phyloP scores from a whole-genome alignment of 2,797 vertebrate genomes.

The Sebastes taczanowskii region DNA sequence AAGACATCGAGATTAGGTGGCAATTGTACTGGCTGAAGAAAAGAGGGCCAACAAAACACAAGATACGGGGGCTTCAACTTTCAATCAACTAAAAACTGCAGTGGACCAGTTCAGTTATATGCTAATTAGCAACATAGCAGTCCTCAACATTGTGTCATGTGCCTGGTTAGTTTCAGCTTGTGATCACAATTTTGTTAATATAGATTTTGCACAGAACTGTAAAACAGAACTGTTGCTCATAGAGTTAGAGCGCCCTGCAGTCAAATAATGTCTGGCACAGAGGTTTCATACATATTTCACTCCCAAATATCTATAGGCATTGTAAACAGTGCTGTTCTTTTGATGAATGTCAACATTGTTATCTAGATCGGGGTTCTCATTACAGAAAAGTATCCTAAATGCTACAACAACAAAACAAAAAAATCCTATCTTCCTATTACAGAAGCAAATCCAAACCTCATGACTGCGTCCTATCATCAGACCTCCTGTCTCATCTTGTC shows the following conservation, averaged over 20 bases:
- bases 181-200: background rate
- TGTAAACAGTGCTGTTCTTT: background rate
- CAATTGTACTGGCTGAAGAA: background rate
- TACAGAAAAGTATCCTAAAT: too few relatives aligned
- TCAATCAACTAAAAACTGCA: background rate
- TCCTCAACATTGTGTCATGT: background rate
- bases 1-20: background rate
- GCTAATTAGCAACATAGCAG: background rate
- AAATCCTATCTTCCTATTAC: too few relatives aligned
- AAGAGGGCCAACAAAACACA: background rate
- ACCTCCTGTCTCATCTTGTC: too few relatives aligned
- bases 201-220: background rate
- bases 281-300: background rate
- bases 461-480: too few relatives aligned
- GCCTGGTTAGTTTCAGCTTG: background rate
- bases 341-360: background rate
- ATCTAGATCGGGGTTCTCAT: too few relatives aligned
- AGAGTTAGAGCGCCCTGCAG: background rate
- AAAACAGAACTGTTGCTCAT: background rate
- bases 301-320: too few relatives aligned
- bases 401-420: too few relatives aligned
- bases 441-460: too few relatives aligned
- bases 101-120: background rate
- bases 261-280: background rate
- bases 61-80: background rate